phyloP scores from a whole-genome alignment of 2,888 invertebrate genomes.

The Gymnosoma rotundatum region DNA sequence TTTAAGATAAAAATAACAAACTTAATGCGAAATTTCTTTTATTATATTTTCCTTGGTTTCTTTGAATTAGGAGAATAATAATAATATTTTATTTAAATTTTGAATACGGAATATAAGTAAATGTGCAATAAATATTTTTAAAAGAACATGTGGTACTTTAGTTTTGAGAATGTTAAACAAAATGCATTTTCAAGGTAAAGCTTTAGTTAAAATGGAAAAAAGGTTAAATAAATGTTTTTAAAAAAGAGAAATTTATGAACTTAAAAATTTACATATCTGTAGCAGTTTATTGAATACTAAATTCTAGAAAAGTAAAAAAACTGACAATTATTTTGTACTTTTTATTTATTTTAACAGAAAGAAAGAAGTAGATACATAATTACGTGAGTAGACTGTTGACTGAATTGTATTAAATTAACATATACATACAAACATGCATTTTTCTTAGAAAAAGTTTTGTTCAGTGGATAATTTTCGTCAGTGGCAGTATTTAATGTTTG shows the following conservation, averaged over 20 bases:
- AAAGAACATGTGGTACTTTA: too few species aligned
- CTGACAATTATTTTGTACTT: constrained; percentile 21
- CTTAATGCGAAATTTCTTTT: too few species aligned
- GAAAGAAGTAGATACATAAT: not conserved
- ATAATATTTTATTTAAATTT: too few species aligned
- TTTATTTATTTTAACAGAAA: not conserved
- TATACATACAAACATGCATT: too few species aligned
- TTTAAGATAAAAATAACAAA: too few species aligned
- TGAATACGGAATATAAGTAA: too few species aligned
- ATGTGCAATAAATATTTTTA: too few species aligned
- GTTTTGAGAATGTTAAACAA: too few species aligned
- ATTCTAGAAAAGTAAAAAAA: not conserved
- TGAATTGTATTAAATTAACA: not conserved
- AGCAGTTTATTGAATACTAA: not conserved
- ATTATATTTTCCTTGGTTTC: too few species aligned
- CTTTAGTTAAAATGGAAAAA: not conserved
- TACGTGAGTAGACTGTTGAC: not conserved
- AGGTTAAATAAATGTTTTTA: not conserved
- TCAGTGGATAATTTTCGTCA: not conserved
- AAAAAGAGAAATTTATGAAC: not conserved
- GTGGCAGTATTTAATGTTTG: too few species aligned
- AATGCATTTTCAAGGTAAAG: too few species aligned
- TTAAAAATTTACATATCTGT: not conserved
- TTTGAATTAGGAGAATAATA: too few species aligned
- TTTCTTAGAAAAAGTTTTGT: not conserved